Evolutionary conservation across 2,888 invertebrate species (phyloP).

Genomic region (Carterocephalus palaemon): DNA sequence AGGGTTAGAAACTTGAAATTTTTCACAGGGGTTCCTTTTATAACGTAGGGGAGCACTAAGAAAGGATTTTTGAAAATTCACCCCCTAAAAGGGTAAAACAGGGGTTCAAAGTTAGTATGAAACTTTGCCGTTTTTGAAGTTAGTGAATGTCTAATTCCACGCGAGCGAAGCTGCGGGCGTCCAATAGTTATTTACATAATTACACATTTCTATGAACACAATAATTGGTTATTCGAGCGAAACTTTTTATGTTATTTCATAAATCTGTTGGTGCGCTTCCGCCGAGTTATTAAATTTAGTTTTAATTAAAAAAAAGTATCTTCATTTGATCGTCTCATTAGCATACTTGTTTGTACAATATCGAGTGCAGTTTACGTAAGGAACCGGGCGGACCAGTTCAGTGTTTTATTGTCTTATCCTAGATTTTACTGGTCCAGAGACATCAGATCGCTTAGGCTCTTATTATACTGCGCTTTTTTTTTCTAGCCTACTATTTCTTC

Average conservation of each 20-base stretch:
- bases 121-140: no score
- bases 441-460: slow-evolving; percentile 8
- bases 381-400: slow-evolving; percentile 29
- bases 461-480: slow-evolving; percentile 1
- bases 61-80: no score
- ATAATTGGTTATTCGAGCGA: slow-evolving; percentile 46
- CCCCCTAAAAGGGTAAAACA: no score
- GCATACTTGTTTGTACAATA: slow-evolving; percentile 50
- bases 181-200: slow-evolving; percentile 40
- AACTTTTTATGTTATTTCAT: slow-evolving; percentile 56
- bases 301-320: slow-evolving; percentile 44
- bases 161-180: no score
- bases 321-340: slow-evolving; percentile 43
- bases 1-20: no score
- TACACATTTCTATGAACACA: slow-evolving; percentile 39
- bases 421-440: slow-evolving; percentile 20
- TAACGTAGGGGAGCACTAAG: no score
- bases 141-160: no score
- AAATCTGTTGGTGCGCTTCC: slow-evolving; percentile 59
- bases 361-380: slow-evolving; percentile 43
- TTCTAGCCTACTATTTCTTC: no score
- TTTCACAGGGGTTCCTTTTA: no score
- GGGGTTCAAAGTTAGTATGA: no score
- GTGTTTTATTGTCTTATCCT: slow-evolving; percentile 58
- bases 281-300: slow-evolving; percentile 46